These are phyloP conservation scores for Schizopygopsis pylzovi DNA, from an alignment of 2,797 vertebrate genomes.

Conservation along the genomic window DNA sequence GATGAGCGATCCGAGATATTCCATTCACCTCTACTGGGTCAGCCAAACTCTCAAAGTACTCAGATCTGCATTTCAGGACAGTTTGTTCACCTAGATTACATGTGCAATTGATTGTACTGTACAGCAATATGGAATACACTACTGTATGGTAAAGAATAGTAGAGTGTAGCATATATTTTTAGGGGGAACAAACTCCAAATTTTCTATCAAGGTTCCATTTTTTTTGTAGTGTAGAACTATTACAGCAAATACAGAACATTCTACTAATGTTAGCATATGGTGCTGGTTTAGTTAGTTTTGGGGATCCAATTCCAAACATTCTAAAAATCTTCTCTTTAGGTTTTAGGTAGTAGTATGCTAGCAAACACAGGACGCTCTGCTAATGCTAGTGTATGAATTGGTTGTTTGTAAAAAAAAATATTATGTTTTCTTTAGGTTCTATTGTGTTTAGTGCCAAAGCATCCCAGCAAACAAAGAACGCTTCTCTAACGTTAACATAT, in stretches of 20 bases:
- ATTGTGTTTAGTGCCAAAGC: background rate
- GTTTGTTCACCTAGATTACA: background rate
- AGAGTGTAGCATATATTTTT: background rate
- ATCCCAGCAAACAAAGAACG: background rate
- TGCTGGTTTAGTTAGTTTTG: background rate
- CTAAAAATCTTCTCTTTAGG: background rate
- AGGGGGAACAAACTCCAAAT: background rate
- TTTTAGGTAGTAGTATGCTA: background rate
- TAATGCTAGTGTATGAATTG: no score
- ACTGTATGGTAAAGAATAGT: background rate
- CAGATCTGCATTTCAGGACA: conserved; percentile 46
- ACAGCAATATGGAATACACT: background rate
- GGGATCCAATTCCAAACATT: background rate
- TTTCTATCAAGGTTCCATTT: background rate
- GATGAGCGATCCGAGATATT: conserved; percentile 4
- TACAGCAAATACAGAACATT: background rate
- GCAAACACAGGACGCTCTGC: background rate
- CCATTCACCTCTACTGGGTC: conserved; percentile 23
- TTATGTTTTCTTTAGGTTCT: background rate
- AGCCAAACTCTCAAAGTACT: conserved; percentile 41
- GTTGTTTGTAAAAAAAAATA: no score
- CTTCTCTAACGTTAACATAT: background rate
- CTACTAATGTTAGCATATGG: background rate
- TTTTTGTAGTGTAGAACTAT: background rate
- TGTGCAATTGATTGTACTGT: background rate